phyloP scores from a whole-genome alignment of 2,888 invertebrate species.

The Drosophila barbarae region DNA sequence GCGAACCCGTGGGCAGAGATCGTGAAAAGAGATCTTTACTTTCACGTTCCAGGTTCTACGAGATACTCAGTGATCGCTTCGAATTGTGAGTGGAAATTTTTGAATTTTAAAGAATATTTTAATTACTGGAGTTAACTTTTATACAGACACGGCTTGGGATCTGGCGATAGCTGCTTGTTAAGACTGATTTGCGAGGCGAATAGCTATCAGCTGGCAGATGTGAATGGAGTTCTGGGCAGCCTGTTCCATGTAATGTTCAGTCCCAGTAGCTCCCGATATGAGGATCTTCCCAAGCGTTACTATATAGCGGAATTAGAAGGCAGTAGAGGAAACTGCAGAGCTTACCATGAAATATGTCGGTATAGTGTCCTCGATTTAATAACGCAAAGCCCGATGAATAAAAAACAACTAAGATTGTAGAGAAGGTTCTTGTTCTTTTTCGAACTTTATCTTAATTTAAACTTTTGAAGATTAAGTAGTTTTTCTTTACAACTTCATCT shows the following conservation, averaged over 20 bases:
- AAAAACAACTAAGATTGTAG: slow-evolving; percentile 1
- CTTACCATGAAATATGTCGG: slow-evolving; percentile 54
- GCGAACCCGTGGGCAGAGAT: slow-evolving; percentile 11
- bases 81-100: slow-evolving; percentile 51
- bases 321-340: slow-evolving; percentile 52
- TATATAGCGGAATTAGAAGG: slow-evolving; percentile 75
- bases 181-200: slow-evolving; percentile 85
- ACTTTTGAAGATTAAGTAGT: background rate
- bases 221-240: slow-evolving; percentile 84
- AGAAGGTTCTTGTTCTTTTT: background rate
- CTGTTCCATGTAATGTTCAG: slow-evolving; percentile 82
- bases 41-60: slow-evolving; percentile 64
- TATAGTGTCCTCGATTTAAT: slow-evolving; percentile 73
- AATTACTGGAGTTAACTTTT: background rate
- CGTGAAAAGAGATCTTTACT: slow-evolving; percentile 48
- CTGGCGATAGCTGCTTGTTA: slow-evolving; percentile 82
- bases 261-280: slow-evolving; percentile 69
- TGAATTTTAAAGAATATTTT: background rate
- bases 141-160: slow-evolving; percentile 56
- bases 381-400: slow-evolving; percentile 61
- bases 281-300: slow-evolving; percentile 64
- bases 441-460: too few species aligned
- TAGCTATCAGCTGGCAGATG: slow-evolving; percentile 66
- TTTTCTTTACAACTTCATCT: background rate
- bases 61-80: slow-evolving; percentile 57